Evolutionary conservation across 2,797 vertebrate species (phyloP).

Genomic region (Danio choprae): DNA sequence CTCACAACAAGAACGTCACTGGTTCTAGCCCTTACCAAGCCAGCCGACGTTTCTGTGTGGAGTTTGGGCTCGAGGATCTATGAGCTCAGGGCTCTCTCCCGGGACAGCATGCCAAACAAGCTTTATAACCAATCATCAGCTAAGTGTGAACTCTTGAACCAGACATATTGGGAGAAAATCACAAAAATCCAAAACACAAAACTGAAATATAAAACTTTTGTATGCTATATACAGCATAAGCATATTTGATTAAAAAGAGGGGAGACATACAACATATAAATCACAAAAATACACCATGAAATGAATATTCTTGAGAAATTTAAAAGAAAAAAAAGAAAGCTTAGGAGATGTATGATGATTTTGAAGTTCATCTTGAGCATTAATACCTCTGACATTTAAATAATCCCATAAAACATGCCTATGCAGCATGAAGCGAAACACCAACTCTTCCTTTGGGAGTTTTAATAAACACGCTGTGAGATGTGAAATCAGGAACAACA

Average conservation of each 20-base stretch:
- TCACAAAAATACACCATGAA: not conserved
- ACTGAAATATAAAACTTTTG: not conserved
- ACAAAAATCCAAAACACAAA: not conserved
- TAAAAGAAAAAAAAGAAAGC: not conserved
- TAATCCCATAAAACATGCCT: not conserved
- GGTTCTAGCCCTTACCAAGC: too few species aligned
- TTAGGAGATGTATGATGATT: not conserved
- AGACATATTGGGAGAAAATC: not conserved
- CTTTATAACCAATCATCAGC: too few species aligned
- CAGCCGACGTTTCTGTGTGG: too few species aligned
- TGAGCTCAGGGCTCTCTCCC: too few species aligned
- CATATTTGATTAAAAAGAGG: not conserved
- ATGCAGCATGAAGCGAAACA: constrained; percentile 13
- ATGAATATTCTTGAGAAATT: not conserved
- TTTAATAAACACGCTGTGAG: constrained; percentile 9
- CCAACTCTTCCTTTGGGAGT: not conserved
- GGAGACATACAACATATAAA: not conserved
- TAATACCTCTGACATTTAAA: not conserved
- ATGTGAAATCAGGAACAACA: constrained; percentile 39
- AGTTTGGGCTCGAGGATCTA: too few species aligned
- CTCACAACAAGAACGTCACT: too few species aligned
- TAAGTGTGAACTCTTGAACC: too few species aligned
- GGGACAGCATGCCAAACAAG: too few species aligned
- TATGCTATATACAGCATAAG: not conserved
- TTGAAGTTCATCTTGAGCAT: not conserved